Conservation (phyloP, 1,140 invertebrate genomes). For the Cotesia typhae region DNA sequence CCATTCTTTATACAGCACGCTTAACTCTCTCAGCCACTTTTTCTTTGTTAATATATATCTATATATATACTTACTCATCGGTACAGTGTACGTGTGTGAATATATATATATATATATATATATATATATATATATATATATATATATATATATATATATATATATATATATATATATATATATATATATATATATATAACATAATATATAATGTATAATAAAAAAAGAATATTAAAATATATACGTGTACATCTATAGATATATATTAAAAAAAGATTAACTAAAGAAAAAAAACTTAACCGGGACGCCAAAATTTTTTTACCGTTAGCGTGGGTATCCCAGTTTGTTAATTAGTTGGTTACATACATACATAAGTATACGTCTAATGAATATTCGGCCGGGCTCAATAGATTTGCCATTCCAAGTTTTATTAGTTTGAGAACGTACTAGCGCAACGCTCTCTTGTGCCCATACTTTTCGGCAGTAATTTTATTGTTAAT, state of each 20-base stretch:
- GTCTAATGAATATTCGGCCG: conserved; percentile 12
- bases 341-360: conserved; percentile 24
- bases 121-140: too few relatives aligned
- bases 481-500: conserved; percentile 39
- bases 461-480: conserved; percentile 36
- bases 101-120: too few relatives aligned
- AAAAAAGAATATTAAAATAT: too few relatives aligned
- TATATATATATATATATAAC: too few relatives aligned
- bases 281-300: conserved; percentile 16
- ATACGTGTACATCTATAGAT: too few relatives aligned
- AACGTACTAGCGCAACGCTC: conserved; percentile 30
- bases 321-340: conserved; percentile 18
- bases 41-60: conserved; percentile 33
- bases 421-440: conserved; percentile 31
- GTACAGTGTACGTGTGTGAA: background rate
- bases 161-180: too few relatives aligned
- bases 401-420: conserved; percentile 34
- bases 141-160: too few relatives aligned
- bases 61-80: background rate
- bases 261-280: too few relatives aligned
- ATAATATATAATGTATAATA: too few relatives aligned
- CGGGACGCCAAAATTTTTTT: conserved; percentile 31
- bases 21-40: conserved; percentile 28
- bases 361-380: background rate
- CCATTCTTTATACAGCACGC: conserved; percentile 25